Percentiles rank a stretch among this genome's conserved stretches.
Evolutionary conservation across 2,113 vertebrate genomes (phyloP).

Genomic region (Taurulus bubalis): DNA sequence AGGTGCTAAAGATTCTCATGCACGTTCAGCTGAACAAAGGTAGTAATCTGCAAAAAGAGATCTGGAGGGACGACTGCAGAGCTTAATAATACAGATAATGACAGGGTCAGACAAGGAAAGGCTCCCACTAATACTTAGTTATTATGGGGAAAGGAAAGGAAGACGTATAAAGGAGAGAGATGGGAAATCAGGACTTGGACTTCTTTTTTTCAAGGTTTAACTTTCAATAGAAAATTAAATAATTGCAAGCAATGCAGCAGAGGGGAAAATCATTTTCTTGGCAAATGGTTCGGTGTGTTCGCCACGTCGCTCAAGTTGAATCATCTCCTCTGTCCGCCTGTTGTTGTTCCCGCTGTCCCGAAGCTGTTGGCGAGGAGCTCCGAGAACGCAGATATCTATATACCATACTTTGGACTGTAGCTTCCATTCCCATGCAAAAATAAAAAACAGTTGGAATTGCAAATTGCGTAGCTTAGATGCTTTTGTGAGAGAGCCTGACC

Average conservation of each 20-base stretch:
- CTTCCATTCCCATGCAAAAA: too few species aligned
- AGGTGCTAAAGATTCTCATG: neutral
- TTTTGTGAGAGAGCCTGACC: slow-evolving; percentile 19
- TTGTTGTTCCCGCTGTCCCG: slow-evolving; percentile 50
- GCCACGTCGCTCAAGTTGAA: slow-evolving; percentile 56
- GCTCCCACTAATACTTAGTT: slow-evolving; percentile 22
- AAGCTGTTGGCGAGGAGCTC: slow-evolving; percentile 31
- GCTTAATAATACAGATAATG: slow-evolving; percentile 38
- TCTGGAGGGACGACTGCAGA: neutral
- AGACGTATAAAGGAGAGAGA: neutral
- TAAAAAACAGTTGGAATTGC: too few species aligned
- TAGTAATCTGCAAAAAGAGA: slow-evolving; percentile 17
- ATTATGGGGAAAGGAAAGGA: slow-evolving; percentile 20
- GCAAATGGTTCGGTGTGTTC: slow-evolving; percentile 44
- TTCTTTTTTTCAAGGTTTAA: neutral
- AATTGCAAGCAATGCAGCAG: slow-evolving; percentile 10
- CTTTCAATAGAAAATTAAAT: neutral
- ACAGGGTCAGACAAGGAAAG: slow-evolving; percentile 19
- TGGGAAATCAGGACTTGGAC: neutral
- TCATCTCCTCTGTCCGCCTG: slow-evolving; percentile 51
- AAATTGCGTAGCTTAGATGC: neutral
- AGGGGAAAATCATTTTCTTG: slow-evolving; percentile 21
- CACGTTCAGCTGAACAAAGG: neutral
- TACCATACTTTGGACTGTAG: too few species aligned
- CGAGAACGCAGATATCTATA: neutral